phyloP scores from a whole-genome alignment of 1,140 invertebrate species.

The Arion vulgaris region DNA sequence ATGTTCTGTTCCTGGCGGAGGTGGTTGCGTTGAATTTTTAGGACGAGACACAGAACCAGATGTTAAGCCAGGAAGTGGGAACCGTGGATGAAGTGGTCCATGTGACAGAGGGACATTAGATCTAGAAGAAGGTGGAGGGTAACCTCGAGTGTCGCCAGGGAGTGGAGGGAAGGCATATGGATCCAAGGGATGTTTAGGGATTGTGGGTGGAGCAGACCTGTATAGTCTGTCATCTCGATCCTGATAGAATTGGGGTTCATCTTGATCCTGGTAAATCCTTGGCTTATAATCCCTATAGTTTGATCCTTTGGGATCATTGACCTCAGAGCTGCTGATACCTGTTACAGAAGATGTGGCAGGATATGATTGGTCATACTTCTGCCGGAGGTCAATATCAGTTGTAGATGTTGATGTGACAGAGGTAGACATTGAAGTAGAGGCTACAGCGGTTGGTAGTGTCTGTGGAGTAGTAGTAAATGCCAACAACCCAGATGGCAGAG shows the following conservation, averaged over 20 bases:
- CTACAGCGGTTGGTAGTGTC: background rate
- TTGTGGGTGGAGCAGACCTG: background rate
- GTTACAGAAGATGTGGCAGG: background rate
- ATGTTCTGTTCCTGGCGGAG: slow-evolving; percentile 44
- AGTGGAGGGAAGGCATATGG: slow-evolving; percentile 34
- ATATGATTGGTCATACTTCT: background rate
- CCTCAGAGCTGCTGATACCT: background rate
- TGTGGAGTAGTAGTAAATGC: background rate
- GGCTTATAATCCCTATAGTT: background rate
- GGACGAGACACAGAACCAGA: background rate
- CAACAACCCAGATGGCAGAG: background rate
- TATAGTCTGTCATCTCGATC: slow-evolving; percentile 21
- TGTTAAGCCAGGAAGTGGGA: background rate
- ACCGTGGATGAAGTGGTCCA: slow-evolving; percentile 12
- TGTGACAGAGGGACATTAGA: background rate
- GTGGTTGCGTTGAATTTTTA: slow-evolving; percentile 31
- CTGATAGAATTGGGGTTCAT: slow-evolving; percentile 1
- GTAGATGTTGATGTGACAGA: background rate
- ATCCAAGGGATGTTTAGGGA: slow-evolving; percentile 33
- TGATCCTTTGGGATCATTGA: background rate
- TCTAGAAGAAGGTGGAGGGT: background rate
- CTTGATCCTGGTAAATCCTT: background rate
- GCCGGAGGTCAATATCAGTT: slow-evolving; percentile 6
- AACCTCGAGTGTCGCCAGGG: background rate
- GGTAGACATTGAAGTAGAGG: background rate